phyloP scores from a whole-genome alignment of 2,113 vertebrate species.

The Hippocampus barbouri region DNA sequence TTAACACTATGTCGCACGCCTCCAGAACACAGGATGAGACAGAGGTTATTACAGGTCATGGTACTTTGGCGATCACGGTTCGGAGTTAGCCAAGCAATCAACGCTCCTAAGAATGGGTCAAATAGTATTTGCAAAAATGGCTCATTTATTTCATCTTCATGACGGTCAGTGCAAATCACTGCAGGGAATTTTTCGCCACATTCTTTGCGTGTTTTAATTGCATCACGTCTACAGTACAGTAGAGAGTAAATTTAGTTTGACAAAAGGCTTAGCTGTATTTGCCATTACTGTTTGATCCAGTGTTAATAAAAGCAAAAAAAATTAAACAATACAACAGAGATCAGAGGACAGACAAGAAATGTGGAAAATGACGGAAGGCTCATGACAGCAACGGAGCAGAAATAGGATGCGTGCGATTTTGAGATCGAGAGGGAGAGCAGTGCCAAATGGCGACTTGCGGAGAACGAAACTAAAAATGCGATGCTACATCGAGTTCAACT shows the following conservation, averaged over 20 bases:
- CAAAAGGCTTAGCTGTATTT: constrained; percentile 24
- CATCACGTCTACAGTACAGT: no score
- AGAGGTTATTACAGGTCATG: constrained; percentile 34
- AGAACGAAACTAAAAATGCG: constrained; percentile 3
- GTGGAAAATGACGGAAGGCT: not conserved
- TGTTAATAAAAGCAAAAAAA: constrained; percentile 5
- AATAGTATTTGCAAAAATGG: constrained; percentile 36
- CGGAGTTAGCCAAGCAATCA: constrained; percentile 12
- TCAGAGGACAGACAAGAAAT: not conserved
- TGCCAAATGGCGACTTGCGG: not conserved
- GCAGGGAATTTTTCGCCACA: not conserved
- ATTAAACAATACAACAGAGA: constrained; percentile 3
- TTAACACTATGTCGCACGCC: constrained; percentile 69
- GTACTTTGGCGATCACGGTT: constrained; percentile 11
- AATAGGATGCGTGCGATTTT: constrained; percentile 11
- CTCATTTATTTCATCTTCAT: constrained; percentile 1
- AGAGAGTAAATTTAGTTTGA: not conserved
- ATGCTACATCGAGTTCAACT: constrained; percentile 52
- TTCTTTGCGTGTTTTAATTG: not conserved
- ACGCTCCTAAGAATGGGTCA: constrained; percentile 10
- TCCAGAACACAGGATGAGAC: constrained; percentile 45
- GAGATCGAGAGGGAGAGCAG: not conserved
- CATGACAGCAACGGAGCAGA: not conserved
- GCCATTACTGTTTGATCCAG: constrained; percentile 30
- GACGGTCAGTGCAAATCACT: not conserved